Conservation (phyloP, 2,888 invertebrate species). For the Stictocephala bisonia region DNA sequence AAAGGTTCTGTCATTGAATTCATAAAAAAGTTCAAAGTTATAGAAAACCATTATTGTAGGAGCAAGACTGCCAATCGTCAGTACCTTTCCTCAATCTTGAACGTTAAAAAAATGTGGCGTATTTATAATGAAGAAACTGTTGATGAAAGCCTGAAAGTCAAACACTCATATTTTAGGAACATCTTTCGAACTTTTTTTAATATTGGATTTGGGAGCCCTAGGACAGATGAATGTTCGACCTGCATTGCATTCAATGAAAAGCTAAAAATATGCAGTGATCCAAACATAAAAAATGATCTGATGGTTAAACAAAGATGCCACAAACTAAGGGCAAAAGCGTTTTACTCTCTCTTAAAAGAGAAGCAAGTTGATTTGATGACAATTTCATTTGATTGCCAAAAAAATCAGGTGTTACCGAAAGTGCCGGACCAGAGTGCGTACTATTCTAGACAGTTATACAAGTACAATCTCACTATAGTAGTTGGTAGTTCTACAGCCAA, state of each 20-base stretch:
- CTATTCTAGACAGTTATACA: conserved; percentile 36
- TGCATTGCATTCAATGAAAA: background rate
- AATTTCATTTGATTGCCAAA: conserved; percentile 38
- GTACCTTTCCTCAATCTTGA: background rate
- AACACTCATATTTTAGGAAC: background rate
- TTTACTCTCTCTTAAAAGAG: background rate
- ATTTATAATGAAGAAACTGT: background rate
- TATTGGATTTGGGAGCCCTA: conserved; percentile 2
- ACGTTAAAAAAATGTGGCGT: background rate
- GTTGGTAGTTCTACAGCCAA: conserved; percentile 3
- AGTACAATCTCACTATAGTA: conserved; percentile 21
- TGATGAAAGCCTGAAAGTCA: background rate
- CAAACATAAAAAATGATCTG: background rate
- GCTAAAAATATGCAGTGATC: background rate
- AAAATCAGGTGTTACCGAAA: conserved; percentile 25
- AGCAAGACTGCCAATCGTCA: background rate
- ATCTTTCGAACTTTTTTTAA: background rate
- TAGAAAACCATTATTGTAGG: conserved; percentile 32
- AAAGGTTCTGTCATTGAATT: background rate
- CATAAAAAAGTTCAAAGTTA: background rate
- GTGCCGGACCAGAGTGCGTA: conserved; percentile 43
- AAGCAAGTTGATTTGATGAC: background rate
- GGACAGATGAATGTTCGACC: conserved; percentile 23
- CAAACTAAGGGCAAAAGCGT: background rate
- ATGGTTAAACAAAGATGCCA: conserved; percentile 1